These are phyloP conservation scores for Brachyptera putata DNA, from an alignment of 2,888 invertebrate genomes.

Conservation along the genomic window DNA sequence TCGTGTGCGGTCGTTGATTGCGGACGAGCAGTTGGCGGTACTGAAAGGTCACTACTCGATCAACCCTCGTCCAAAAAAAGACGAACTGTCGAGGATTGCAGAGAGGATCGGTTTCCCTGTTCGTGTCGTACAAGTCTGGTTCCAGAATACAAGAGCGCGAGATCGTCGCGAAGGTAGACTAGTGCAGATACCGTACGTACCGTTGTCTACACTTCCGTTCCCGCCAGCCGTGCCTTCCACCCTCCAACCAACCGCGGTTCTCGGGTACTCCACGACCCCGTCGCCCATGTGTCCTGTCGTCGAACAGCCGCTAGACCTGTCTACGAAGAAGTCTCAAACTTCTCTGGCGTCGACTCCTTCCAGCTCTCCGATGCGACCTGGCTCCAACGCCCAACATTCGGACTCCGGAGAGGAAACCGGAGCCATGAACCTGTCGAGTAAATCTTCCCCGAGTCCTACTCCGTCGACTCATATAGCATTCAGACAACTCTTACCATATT, in stretches of 20 bases:
- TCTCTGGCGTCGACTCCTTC: slow-evolving; percentile 57
- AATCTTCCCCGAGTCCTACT: slow-evolving; percentile 59
- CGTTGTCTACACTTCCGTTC: slow-evolving; percentile 38
- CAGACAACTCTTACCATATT: slow-evolving; percentile 27
- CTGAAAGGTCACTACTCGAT: slow-evolving; percentile 84
- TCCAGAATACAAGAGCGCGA: slow-evolving; percentile 90
- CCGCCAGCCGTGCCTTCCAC: slow-evolving; percentile 29
- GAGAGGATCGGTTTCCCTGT: slow-evolving; percentile 68
- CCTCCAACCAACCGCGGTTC: slow-evolving; percentile 24
- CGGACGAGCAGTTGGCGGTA: slow-evolving; percentile 87
- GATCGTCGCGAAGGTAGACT: slow-evolving; percentile 67
- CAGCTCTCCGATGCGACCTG: slow-evolving; percentile 52
- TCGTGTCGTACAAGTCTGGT: slow-evolving; percentile 90
- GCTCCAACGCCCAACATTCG: slow-evolving; percentile 49
- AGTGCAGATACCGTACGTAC: slow-evolving; percentile 48
- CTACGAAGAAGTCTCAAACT: slow-evolving; percentile 66
- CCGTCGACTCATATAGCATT: slow-evolving; percentile 34
- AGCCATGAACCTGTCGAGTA: slow-evolving; percentile 74
- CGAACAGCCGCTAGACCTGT: slow-evolving; percentile 88
- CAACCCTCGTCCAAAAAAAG: slow-evolving; percentile 91
- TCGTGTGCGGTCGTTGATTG: slow-evolving; percentile 88
- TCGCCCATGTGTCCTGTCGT: slow-evolving; percentile 30
- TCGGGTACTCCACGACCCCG: slow-evolving; percentile 16
- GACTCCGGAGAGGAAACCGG: slow-evolving; percentile 57
- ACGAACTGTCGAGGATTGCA: slow-evolving; percentile 88